Base-by-base conservation (phyloP, 2,888 invertebrate species). In the Euzophera pinguis region DNA sequence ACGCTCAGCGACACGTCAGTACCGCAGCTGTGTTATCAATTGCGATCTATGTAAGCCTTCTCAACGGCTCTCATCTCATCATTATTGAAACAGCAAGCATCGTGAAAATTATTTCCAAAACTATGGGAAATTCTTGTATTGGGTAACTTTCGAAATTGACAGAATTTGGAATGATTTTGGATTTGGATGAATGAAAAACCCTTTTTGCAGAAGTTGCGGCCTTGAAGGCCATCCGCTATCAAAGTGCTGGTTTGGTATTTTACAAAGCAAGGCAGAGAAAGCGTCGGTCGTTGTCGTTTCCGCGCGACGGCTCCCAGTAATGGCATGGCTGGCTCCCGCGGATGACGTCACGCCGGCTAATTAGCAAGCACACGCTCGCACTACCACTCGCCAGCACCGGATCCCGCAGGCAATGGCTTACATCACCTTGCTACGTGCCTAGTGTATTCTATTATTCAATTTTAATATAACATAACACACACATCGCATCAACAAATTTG, bases 261-360 rank as follows among this genome's bases (percentile, higher is more conserved):
- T 69, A 73, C 66, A 64, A 63, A 63, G 71, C 39, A 39, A 32
- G 39, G 39, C 75, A 80, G 83, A 83, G 87, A 90, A 87, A 88
- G 84, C 85, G 72, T 63, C 84, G 88, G 87, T 84, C 87, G 82
- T 87, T 86, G 87, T 87, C 86, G 82, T 88, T 87, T 88, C 84
- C 87, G 84, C 89, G 83, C 84, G 83, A 86, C 73, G 84, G 87
- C 84, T 67, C 70, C 71, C 75, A 62, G 73, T 89, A 87, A 88
- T 86, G 79, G 81, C 80, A 69, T 73, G 64, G 63, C 62, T 68
- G 62, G 75, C 76, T 78, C 80, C 79, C 74, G 69, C 72, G 64
- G 67, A 64, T 89, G 88, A 88, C 86, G 88, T 89, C 87, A 88
- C 64, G 67, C 60, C 62, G 63, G 73, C 75, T 85, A 87, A 87